Conservation (phyloP, 2,113 vertebrate species). For the Dicentrarchus labrax region DNA sequence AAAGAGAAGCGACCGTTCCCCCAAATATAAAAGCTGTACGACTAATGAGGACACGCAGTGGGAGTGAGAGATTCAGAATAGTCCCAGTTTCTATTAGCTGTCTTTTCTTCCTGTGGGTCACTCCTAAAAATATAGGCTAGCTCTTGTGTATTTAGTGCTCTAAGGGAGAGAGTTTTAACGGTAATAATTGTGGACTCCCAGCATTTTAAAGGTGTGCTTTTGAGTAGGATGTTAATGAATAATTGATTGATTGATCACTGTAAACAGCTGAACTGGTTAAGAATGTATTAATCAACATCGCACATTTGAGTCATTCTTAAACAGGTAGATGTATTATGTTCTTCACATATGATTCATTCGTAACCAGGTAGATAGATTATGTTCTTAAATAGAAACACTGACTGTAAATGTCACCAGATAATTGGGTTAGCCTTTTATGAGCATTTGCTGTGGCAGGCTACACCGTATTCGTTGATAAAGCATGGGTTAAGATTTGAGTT, state of each 20-base stretch:
- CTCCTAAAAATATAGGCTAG: constrained; percentile 69
- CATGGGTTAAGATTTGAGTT: background rate
- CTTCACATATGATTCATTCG: background rate
- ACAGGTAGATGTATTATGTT: background rate
- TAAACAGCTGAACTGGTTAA: background rate
- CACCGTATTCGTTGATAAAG: background rate
- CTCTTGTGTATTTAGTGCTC: constrained; percentile 45
- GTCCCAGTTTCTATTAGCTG: constrained; percentile 80
- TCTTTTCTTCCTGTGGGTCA: constrained; percentile 73
- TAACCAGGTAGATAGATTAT: background rate
- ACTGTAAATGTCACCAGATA: background rate
- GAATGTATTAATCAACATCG: background rate
- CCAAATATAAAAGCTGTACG: constrained; percentile 71
- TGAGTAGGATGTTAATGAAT: constrained; percentile 25
- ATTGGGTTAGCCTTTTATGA: background rate
- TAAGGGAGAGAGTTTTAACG: constrained; percentile 37
- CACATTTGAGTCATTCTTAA: constrained; percentile 1
- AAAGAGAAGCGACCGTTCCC: constrained; percentile 72
- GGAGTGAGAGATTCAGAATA: constrained; percentile 73
- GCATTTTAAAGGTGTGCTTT: background rate
- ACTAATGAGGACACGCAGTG: constrained; percentile 81
- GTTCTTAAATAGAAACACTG: background rate
- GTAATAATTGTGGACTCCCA: constrained; percentile 8
- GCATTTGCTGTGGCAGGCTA: background rate
- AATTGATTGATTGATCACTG: constrained; percentile 24